Percentiles rank a stretch among this genome's conserved stretches.
Conservation (phyloP, 1,140 invertebrate genomes). For the Oscheius sp. region DNA sequence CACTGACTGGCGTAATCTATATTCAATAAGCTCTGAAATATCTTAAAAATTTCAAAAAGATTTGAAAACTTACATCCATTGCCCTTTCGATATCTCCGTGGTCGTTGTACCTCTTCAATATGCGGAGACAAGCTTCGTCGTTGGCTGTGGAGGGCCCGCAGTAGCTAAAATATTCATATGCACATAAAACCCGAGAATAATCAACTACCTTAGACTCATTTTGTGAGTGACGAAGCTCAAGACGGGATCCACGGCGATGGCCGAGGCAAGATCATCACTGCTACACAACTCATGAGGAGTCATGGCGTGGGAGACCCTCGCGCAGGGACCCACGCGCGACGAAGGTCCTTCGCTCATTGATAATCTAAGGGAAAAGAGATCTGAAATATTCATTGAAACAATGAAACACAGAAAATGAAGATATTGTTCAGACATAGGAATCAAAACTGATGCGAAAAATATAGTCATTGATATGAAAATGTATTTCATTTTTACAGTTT, state of each 20-base stretch:
- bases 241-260: constrained; percentile 86
- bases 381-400: not conserved
- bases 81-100: constrained; percentile 6
- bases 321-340: not conserved
- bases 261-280: constrained; percentile 92
- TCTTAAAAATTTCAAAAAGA: not conserved
- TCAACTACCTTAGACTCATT: constrained; percentile 84
- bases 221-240: constrained; percentile 94
- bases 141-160: not conserved
- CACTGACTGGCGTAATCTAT: constrained; percentile 76
- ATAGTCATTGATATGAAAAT: no score
- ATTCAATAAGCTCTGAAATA: constrained; percentile 72
- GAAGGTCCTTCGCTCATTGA: not conserved
- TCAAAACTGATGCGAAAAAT: no score
- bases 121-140: not conserved
- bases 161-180: not conserved
- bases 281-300: constrained; percentile 89
- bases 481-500: no score
- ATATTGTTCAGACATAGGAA: no score
- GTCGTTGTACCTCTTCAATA: not conserved
- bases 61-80: not conserved
- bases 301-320: constrained; percentile 68
- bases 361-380: not conserved
- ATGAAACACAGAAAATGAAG: not conserved
- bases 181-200: not conserved